phyloP scores from a whole-genome alignment of 1,140 invertebrate species.

The Magallana angulata region DNA sequence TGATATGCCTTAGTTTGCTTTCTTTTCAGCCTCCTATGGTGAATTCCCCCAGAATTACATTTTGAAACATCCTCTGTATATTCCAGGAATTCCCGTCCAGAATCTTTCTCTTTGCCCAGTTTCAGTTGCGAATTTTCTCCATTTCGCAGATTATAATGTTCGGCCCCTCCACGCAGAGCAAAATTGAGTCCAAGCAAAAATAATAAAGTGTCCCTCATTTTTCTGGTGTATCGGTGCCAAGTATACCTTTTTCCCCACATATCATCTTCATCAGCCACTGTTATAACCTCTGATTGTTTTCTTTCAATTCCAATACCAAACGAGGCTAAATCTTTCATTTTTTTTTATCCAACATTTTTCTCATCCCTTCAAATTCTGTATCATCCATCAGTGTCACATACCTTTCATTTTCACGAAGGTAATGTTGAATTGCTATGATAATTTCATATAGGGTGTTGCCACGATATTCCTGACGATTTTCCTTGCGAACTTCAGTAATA shows the following conservation, averaged over 20 bases:
- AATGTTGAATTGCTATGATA: not conserved
- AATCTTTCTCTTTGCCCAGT: not conserved
- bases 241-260: not conserved
- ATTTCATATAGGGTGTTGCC: constrained; percentile 7
- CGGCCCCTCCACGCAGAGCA: not conserved
- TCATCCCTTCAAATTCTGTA: not conserved
- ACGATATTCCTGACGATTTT: not conserved
- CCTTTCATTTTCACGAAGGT: not conserved
- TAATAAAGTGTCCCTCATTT: not conserved
- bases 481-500: not conserved
- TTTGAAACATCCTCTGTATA: not conserved
- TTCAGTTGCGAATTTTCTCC: not conserved
- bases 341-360: not conserved
- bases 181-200: not conserved
- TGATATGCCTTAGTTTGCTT: not conserved
- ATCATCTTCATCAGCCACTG: not conserved
- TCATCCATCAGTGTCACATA: not conserved
- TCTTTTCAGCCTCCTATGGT: not conserved
- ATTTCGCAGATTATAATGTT: not conserved
- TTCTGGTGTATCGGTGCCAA: not conserved
- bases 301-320: not conserved
- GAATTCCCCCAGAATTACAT: not conserved
- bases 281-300: not conserved
- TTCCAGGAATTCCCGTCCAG: not conserved
- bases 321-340: not conserved